These are phyloP conservation scores for Napeogenes inachia DNA, from an alignment of 2,888 invertebrate genomes.

Conservation along the genomic window DNA sequence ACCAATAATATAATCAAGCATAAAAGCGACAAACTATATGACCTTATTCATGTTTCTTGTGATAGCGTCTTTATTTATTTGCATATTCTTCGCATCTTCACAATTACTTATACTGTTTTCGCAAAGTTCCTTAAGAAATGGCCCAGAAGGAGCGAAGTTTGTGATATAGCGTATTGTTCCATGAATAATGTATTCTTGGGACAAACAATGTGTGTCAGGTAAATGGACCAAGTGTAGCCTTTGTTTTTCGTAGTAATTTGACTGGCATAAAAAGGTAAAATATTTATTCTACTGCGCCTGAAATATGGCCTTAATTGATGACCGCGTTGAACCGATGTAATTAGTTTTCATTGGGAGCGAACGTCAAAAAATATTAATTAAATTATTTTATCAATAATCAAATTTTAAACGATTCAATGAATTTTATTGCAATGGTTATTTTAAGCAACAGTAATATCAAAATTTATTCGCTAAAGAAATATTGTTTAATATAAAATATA, in stretches of 20 bases:
- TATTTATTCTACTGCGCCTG: constrained; percentile 11
- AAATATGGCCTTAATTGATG: constrained; percentile 10
- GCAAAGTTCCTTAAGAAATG: constrained; percentile 27
- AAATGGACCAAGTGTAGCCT: constrained; percentile 25
- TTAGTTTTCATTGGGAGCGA: constrained; percentile 7
- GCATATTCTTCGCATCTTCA: constrained; percentile 20
- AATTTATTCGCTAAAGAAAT: too few species aligned
- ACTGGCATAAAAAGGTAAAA: constrained; percentile 5
- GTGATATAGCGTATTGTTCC: constrained; percentile 26
- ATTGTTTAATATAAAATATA: neutral
- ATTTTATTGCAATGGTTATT: too few species aligned
- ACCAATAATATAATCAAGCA: neutral
- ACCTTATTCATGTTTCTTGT: constrained; percentile 51
- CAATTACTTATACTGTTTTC: constrained; percentile 28
- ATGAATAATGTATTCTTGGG: constrained; percentile 25
- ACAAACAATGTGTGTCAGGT: constrained; percentile 27
- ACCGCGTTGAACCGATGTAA: constrained; percentile 7
- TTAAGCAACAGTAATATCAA: too few species aligned
- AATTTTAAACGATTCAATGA: too few species aligned
- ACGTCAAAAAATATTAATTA: constrained; percentile 5
- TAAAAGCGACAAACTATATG: neutral
- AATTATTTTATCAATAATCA: neutral
- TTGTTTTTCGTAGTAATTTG: constrained; percentile 13
- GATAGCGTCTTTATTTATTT: constrained; percentile 49
- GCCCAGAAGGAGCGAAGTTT: constrained; percentile 29